Evolutionary conservation across 2,113 vertebrate species (phyloP).

Genomic region (Caloenas nicobarica): DNA sequence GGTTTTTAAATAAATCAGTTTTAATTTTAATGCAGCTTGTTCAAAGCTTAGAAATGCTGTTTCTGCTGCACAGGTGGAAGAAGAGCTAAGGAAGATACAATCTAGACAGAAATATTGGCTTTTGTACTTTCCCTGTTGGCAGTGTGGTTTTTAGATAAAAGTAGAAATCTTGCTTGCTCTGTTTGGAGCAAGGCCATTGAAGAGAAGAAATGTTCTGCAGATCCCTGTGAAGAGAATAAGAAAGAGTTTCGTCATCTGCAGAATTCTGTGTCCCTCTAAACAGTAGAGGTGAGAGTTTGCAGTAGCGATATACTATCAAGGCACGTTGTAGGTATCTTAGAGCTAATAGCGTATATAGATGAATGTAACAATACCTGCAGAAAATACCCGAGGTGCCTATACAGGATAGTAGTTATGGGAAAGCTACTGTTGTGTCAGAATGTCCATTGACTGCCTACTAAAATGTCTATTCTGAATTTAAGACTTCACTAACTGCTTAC

Average conservation of each 20-base stretch:
- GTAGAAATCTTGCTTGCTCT: not conserved
- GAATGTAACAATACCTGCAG: not conserved
- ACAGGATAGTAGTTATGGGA: not conserved
- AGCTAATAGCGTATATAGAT: not conserved
- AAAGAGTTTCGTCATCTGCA: not conserved
- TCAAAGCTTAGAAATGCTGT: not conserved
- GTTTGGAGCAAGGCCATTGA: not conserved
- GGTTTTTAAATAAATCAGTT: conserved; percentile 35
- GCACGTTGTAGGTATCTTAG: not conserved
- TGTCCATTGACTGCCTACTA: not conserved
- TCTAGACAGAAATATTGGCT: not conserved
- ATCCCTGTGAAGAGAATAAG: not conserved
- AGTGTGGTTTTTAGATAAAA: conserved; percentile 9
- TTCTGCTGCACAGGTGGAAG: not conserved
- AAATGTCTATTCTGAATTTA: not conserved
- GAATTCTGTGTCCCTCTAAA: not conserved
- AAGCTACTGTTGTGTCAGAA: not conserved
- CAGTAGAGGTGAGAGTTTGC: not conserved
- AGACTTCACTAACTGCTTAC: not conserved
- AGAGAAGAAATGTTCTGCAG: not conserved
- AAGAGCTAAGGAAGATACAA: not conserved
- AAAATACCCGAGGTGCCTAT: not conserved
- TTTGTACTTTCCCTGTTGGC: not conserved
- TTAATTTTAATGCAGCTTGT: conserved; percentile 47
- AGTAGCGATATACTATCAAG: not conserved